A percentile compares a stretch with the other conserved stretches of the same genome.
Evolutionary conservation across 2,888 invertebrate genomes (phyloP).

Genomic region (Standfussiana lucernea): DNA sequence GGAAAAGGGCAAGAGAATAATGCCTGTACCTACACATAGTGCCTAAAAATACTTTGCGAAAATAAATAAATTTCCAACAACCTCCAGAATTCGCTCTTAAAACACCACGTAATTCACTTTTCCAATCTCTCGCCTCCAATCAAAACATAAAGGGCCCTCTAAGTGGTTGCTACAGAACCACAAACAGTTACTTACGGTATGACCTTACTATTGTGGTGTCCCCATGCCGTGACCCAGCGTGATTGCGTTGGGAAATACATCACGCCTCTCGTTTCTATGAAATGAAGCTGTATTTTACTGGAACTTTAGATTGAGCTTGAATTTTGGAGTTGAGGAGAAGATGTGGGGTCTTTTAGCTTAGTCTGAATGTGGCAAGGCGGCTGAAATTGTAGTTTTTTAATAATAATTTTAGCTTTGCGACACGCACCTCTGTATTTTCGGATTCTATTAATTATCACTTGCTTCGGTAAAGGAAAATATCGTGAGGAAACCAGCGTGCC

Average conservation of each 20-base stretch:
- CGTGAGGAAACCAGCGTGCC: too few relatives aligned
- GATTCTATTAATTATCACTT: too few relatives aligned
- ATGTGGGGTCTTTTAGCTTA: not conserved
- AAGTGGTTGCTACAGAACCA: conserved; percentile 40
- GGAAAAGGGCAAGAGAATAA: too few relatives aligned
- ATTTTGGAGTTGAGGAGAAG: conserved; percentile 2
- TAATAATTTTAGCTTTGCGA: not conserved
- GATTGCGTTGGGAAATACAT: conserved; percentile 53
- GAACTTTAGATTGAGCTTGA: not conserved
- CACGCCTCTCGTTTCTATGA: conserved; percentile 15
- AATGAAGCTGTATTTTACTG: conserved; percentile 14
- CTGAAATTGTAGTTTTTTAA: not conserved
- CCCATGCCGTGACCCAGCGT: conserved; percentile 40
- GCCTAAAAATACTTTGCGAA: not conserved
- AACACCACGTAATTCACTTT: conserved; percentile 3
- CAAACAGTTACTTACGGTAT: conserved; percentile 41
- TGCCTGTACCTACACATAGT: not conserved
- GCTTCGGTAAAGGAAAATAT: too few relatives aligned
- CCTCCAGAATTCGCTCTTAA: not conserved
- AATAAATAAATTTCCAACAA: not conserved
- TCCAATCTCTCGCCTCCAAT: conserved; percentile 33
- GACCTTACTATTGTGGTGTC: conserved; percentile 51
- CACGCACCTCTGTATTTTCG: too few relatives aligned
- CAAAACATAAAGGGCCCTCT: conserved; percentile 24
- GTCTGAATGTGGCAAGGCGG: not conserved